Percentiles rank a stretch among this genome's conserved stretches.
phyloP scores from a whole-genome alignment of 2,797 vertebrate genomes.

The Chiloscyllium punctatum region DNA sequence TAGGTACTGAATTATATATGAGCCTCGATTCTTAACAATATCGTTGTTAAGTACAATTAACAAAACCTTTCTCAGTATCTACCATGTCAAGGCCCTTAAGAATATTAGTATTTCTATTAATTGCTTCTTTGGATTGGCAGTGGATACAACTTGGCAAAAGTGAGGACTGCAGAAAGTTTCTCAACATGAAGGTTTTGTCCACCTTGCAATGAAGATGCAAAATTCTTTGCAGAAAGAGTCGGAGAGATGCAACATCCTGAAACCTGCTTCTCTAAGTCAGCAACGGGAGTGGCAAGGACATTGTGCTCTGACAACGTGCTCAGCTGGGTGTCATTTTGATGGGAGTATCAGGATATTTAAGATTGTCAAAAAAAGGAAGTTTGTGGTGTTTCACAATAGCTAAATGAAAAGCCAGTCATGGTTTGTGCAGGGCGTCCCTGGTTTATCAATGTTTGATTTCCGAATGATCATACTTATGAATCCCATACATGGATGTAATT shows the following conservation, averaged over 20 bases:
- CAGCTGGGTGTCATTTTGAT: neutral
- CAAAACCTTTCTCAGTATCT: neutral
- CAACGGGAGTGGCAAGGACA: neutral
- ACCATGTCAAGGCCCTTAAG: neutral
- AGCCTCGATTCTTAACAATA: too few relatives aligned
- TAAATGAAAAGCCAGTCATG: neutral
- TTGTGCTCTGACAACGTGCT: neutral
- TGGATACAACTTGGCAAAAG: too few relatives aligned
- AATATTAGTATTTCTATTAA: neutral
- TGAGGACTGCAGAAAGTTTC: neutral
- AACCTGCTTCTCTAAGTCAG: neutral
- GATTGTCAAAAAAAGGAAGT: neutral
- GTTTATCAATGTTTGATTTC: too few relatives aligned
- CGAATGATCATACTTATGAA: too few relatives aligned
- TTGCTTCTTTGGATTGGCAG: neutral
- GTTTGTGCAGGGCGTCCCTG: neutral
- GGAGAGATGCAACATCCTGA: neutral
- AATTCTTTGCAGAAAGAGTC: neutral
- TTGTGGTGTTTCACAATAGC: neutral
- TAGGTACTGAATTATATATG: too few relatives aligned
- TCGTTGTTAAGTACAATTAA: too few relatives aligned
- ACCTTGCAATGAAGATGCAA: neutral
- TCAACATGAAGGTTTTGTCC: neutral
- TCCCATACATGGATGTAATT: too few relatives aligned
- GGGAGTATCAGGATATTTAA: neutral